phyloP scores from a whole-genome alignment of 92 coral and sea anemone species.

The Bergia sp. region DNA sequence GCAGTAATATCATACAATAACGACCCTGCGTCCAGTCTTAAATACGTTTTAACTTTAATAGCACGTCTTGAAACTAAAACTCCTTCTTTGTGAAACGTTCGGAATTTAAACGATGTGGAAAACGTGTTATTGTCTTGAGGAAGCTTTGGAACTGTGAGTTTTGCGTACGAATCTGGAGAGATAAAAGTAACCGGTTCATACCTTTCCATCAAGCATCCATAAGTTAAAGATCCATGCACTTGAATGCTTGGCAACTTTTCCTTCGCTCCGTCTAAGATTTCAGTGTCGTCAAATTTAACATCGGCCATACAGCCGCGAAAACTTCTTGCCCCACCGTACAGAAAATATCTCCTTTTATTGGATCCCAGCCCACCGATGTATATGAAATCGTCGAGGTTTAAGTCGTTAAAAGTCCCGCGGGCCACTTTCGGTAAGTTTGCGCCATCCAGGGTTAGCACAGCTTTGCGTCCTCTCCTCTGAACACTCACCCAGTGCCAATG shows the following conservation, averaged over 20 bases:
- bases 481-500: constrained; percentile 82
- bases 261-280: constrained; percentile 54
- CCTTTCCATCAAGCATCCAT: constrained; percentile 60
- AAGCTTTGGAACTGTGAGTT: constrained; percentile 67
- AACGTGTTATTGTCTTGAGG: constrained; percentile 74
- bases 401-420: constrained; percentile 50
- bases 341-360: background rate
- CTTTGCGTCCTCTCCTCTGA: constrained; percentile 52
- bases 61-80: constrained; percentile 78
- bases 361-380: constrained; percentile 80
- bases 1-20: constrained; percentile 70
- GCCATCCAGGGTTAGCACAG: constrained; percentile 58
- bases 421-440: constrained; percentile 20
- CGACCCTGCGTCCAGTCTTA: constrained; percentile 68
- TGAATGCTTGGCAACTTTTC: constrained; percentile 37
- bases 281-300: constrained; percentile 62
- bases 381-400: constrained; percentile 60
- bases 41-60: constrained; percentile 58
- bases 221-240: constrained; percentile 56
- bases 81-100: constrained; percentile 78
- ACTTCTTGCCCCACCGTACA: constrained; percentile 32
- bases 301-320: constrained; percentile 82
- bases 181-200: constrained; percentile 71
- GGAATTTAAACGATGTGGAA: constrained; percentile 81
- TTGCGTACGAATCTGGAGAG: constrained; percentile 64